These are phyloP conservation scores for Strongylocentrotus purpuratus DNA, from an alignment of 35 echinoderm and acorn worm species.

Conservation along the genomic window DNA sequence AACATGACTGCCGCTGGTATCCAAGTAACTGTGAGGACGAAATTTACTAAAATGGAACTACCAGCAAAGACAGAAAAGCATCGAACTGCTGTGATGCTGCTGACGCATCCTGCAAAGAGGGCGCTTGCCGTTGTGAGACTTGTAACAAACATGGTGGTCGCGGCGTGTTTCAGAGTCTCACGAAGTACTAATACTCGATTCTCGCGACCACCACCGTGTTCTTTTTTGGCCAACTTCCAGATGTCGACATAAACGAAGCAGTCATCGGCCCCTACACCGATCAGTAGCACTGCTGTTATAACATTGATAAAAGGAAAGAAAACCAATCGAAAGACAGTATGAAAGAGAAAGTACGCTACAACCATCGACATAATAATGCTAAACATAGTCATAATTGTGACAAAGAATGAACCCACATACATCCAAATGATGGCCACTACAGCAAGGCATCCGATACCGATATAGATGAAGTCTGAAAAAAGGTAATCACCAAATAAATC, in stretches of 20 bases:
- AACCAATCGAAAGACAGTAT: slow-evolving; percentile 65
- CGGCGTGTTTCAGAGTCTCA: slow-evolving; percentile 72
- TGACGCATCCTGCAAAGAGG: slow-evolving; percentile 60
- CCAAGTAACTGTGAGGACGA: slow-evolving; percentile 89
- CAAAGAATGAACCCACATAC: slow-evolving; percentile 77
- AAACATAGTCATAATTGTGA: slow-evolving; percentile 70
- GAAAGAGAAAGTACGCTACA: slow-evolving; percentile 74
- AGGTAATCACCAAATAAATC: slow-evolving; percentile 58
- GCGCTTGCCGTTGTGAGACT: slow-evolving; percentile 87
- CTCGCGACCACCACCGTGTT: neutral
- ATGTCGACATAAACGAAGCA: slow-evolving; percentile 83
- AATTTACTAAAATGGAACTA: slow-evolving; percentile 71
- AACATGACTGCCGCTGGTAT: slow-evolving; percentile 77
- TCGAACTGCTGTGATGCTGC: slow-evolving; percentile 69
- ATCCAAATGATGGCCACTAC: slow-evolving; percentile 80
- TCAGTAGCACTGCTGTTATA: slow-evolving; percentile 57
- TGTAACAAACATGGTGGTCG: slow-evolving; percentile 80
- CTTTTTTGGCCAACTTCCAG: slow-evolving; percentile 59
- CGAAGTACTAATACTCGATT: slow-evolving; percentile 28
- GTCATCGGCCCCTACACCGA: slow-evolving; percentile 93
- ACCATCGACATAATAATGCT: slow-evolving; percentile 78
- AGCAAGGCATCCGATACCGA: slow-evolving; percentile 40
- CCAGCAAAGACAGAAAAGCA: slow-evolving; percentile 85
- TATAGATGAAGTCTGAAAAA: slow-evolving; percentile 68
- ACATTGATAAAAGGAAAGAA: slow-evolving; percentile 86